These are phyloP conservation scores for Cirrhinus molitorella DNA, from an alignment of 2,797 vertebrate genomes.

Conservation along the genomic window DNA sequence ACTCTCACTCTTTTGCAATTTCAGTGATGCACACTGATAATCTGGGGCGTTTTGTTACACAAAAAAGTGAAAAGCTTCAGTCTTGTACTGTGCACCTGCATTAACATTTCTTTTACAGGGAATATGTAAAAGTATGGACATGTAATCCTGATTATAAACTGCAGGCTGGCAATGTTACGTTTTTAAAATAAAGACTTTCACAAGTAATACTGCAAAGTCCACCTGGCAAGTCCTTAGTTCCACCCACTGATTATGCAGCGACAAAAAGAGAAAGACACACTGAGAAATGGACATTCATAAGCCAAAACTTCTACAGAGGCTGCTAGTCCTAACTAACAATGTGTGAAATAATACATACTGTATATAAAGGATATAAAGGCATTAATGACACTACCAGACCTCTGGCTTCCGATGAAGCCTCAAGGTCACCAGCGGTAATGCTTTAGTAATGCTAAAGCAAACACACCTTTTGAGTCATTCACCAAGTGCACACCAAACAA, in stretches of 20 bases:
- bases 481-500: constrained; percentile 3
- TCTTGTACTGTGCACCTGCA: not conserved
- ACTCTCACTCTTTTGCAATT: not conserved
- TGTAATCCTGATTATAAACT: not conserved
- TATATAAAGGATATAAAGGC: not conserved
- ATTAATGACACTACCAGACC: not conserved
- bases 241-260: constrained; percentile 17
- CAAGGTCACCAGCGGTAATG: constrained; percentile 16
- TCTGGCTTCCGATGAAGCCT: constrained; percentile 11
- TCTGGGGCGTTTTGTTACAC: not conserved
- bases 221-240: not conserved
- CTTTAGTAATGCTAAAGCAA: constrained; percentile 2
- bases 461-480: constrained; percentile 16
- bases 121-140: not conserved
- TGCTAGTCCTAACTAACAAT: not conserved
- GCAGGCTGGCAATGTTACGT: not conserved
- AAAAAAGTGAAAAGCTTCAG: not conserved
- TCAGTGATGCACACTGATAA: not conserved
- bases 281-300: not conserved
- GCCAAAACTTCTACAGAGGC: not conserved
- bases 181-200: not conserved
- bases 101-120: not conserved
- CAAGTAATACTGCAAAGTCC: not conserved
- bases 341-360: not conserved
- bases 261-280: constrained; percentile 4